A percentile compares a stretch with the other conserved stretches of the same genome.
phyloP scores from a whole-genome alignment of 1,140 invertebrate species.

The Papilio dardanus region DNA sequence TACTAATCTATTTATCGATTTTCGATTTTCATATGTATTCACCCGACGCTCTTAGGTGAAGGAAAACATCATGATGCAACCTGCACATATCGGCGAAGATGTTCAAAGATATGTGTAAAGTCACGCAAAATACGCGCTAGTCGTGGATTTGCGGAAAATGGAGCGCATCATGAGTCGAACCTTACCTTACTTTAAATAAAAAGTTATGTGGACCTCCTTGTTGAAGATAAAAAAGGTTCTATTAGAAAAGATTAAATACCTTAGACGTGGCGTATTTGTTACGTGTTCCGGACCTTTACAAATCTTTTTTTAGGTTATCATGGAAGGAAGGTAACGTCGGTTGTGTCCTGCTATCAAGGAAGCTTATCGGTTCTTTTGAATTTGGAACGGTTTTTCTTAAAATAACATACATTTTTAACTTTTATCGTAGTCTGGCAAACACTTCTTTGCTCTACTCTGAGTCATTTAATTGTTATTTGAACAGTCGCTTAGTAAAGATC shows the following conservation, averaged over 20 bases:
- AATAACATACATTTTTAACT: background rate
- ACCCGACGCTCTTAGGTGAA: too few species aligned
- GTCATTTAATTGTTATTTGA: background rate
- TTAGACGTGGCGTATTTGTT: background rate
- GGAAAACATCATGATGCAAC: too few species aligned
- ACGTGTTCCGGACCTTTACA: conserved; percentile 17
- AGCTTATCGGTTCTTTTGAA: background rate
- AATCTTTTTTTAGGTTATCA: background rate
- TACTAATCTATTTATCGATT: too few species aligned
- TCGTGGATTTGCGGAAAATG: too few species aligned
- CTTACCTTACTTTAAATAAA: too few species aligned
- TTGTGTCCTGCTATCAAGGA: background rate
- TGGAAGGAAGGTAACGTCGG: background rate
- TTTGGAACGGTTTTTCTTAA: background rate
- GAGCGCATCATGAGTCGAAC: too few species aligned
- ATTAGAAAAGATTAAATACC: conserved; percentile 19
- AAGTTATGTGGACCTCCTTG: conserved; percentile 15
- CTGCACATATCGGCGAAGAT: too few species aligned
- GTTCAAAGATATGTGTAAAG: too few species aligned
- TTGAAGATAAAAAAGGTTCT: conserved; percentile 8
- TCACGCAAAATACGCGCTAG: too few species aligned
- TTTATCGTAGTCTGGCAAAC: background rate
- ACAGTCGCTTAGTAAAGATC: background rate
- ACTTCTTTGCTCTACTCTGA: background rate
- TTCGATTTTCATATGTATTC: too few species aligned